phyloP scores from a whole-genome alignment of 1,140 invertebrate species.

The Palaemon carinicauda region DNA sequence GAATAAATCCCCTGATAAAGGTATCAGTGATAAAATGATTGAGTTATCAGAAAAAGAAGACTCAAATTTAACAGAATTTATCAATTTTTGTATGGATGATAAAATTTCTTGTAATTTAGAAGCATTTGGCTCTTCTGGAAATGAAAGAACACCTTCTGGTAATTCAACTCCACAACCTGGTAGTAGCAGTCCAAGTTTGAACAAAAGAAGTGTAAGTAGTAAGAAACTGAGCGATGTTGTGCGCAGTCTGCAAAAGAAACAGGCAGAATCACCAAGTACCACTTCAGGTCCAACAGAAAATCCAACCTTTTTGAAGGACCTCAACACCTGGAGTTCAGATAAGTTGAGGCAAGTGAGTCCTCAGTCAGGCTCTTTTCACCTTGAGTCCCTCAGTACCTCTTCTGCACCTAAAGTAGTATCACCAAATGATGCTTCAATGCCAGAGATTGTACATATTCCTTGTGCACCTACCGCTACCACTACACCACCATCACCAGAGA shows the following conservation, averaged over 20 bases:
- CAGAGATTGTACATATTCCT: slow-evolving; percentile 36
- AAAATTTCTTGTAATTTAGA: slow-evolving; percentile 14
- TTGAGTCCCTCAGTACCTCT: slow-evolving; percentile 41
- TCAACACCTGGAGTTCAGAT: slow-evolving; percentile 44
- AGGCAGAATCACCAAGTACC: slow-evolving; percentile 49
- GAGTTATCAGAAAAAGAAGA: background rate
- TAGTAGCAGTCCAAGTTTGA: slow-evolving; percentile 9
- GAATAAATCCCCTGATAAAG: slow-evolving; percentile 58
- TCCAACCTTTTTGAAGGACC: slow-evolving; percentile 58
- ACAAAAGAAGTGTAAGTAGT: slow-evolving; percentile 33
- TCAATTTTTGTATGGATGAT: slow-evolving; percentile 20
- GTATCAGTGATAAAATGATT: background rate
- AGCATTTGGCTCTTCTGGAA: background rate
- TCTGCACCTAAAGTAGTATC: slow-evolving; percentile 32
- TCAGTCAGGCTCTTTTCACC: slow-evolving; percentile 26
- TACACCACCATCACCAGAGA: slow-evolving; percentile 1
- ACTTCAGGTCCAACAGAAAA: slow-evolving; percentile 27
- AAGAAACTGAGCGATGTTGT: slow-evolving; percentile 59
- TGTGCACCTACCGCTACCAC: slow-evolving; percentile 25
- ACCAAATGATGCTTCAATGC: slow-evolving; percentile 25
- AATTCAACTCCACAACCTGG: background rate
- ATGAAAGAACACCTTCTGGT: background rate
- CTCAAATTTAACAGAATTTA: background rate
- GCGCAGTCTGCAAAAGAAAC: slow-evolving; percentile 56
- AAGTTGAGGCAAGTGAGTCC: slow-evolving; percentile 60